These are phyloP conservation scores for Mythimna ferrago DNA, from an alignment of 2,888 invertebrate species.

Conservation along the genomic window DNA sequence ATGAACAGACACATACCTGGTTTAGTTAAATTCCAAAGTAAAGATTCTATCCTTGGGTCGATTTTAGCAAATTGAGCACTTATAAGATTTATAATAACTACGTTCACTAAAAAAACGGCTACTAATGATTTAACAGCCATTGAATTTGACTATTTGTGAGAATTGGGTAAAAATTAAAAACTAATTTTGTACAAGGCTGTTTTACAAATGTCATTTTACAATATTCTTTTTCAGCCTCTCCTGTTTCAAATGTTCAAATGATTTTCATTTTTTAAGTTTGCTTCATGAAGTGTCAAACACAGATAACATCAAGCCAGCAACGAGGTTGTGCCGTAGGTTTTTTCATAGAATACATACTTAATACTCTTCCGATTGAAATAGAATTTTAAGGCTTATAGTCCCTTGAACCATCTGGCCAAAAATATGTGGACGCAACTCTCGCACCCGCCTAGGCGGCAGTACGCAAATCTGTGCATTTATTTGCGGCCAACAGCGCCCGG, in stretches of 20 bases:
- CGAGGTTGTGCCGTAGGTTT: background rate
- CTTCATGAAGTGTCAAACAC: background rate
- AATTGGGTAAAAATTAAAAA: slow-evolving; percentile 44
- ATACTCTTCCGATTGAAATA: background rate
- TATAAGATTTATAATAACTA: background rate
- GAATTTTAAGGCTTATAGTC: too few relatives aligned
- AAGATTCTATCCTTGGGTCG: background rate
- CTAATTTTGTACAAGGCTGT: slow-evolving; percentile 30
- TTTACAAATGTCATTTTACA: slow-evolving; percentile 39
- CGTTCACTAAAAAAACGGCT: slow-evolving; percentile 6
- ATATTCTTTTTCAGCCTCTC: background rate
- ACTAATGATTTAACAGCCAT: slow-evolving; percentile 54
- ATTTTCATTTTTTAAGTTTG: slow-evolving; percentile 23
- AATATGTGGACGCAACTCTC: too few relatives aligned
- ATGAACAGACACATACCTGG: slow-evolving; percentile 13
- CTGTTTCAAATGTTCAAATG: background rate
- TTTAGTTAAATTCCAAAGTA: slow-evolving; percentile 22
- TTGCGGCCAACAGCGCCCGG: too few relatives aligned
- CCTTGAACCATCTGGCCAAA: too few relatives aligned
- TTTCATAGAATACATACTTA: background rate
- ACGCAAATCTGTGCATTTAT: too few relatives aligned
- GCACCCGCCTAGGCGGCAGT: too few relatives aligned
- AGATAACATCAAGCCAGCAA: background rate
- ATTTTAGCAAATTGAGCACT: background rate
- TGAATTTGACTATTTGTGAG: slow-evolving; percentile 37